A percentile compares a stretch with the other conserved stretches of the same genome.
phyloP scores from a whole-genome alignment of 2,797 vertebrate species.

The Dermochelys coriacea region DNA sequence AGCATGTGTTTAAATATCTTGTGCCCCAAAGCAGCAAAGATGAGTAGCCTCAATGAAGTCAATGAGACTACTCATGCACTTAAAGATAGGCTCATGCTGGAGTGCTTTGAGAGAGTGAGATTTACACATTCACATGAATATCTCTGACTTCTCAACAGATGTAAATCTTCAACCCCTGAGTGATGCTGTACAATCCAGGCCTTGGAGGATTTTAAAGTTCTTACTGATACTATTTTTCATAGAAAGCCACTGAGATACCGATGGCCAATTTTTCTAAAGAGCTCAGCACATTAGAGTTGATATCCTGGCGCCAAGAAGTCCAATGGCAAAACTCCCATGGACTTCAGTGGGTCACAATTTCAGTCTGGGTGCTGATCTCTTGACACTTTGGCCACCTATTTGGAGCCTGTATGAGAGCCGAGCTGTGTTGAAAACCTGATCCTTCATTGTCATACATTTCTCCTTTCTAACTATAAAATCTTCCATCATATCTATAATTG shows the following conservation, averaged over 20 bases:
- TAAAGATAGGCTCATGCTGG: neutral
- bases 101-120: neutral
- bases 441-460: slow-evolving; percentile 26
- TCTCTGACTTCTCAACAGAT: neutral
- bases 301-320: neutral
- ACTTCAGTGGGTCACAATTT: neutral
- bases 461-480: slow-evolving; percentile 33
- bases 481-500: slow-evolving; percentile 8
- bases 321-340: neutral
- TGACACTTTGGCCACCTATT: neutral
- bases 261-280: neutral
- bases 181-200: neutral
- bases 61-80: neutral
- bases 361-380: neutral
- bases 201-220: neutral
- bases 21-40: neutral
- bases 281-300: fast-evolving
- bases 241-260: neutral
- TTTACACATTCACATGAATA: neutral
- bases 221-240: neutral
- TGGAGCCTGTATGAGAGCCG: neutral
- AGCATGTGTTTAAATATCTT: neutral
- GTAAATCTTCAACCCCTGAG: neutral
- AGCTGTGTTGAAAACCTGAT: neutral
- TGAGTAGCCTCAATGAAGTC: fast-evolving